phyloP scores from a whole-genome alignment of 2,113 vertebrate genomes.

The Elgaria multicarinata region DNA sequence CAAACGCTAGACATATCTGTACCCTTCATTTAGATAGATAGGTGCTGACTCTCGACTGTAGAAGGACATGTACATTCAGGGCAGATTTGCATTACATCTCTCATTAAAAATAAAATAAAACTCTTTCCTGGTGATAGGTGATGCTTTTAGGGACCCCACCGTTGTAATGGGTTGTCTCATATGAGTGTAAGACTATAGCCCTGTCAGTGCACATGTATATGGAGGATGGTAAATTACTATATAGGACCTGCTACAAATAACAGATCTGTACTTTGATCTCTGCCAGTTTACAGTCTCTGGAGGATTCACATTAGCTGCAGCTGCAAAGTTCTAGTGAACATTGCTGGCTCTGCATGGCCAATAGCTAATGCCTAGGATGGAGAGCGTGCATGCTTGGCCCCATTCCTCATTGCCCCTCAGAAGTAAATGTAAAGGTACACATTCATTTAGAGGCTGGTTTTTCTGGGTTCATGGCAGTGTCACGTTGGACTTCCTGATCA shows the following conservation, averaged over 20 bases:
- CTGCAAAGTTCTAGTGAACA: not conserved
- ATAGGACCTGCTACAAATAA: not conserved
- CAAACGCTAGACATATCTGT: accelerated
- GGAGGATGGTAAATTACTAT: not conserved
- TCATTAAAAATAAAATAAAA: not conserved
- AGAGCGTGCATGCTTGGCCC: no score
- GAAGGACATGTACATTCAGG: not conserved
- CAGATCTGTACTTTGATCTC: not conserved
- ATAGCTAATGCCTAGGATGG: not conserved
- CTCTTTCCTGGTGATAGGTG: not conserved
- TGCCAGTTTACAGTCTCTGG: not conserved
- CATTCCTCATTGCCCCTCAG: not conserved
- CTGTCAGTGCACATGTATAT: not conserved
- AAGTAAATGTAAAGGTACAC: not conserved
- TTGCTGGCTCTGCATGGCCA: not conserved
- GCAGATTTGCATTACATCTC: not conserved
- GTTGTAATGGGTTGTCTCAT: not conserved
- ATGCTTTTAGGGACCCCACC: not conserved
- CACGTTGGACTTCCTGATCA: not conserved
- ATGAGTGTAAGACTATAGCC: not conserved
- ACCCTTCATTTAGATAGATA: slow-evolving; percentile 20
- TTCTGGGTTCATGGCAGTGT: not conserved
- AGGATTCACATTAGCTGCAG: not conserved
- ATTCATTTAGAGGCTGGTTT: not conserved
- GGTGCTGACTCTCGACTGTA: not conserved